Evolutionary conservation across 1,140 invertebrate species (phyloP).

Genomic region (Spodoptera litura): DNA sequence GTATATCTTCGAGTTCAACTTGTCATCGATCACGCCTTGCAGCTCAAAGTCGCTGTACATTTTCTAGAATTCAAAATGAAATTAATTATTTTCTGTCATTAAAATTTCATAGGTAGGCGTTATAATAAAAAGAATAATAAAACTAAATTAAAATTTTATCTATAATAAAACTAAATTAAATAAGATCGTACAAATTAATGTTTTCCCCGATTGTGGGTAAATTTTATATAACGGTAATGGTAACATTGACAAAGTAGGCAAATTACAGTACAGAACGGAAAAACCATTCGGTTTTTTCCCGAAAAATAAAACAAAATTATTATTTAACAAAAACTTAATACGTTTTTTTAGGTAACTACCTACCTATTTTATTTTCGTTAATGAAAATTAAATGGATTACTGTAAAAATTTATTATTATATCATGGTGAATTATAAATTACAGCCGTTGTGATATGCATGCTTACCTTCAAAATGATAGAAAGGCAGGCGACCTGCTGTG

Average conservation of each 20-base stretch:
- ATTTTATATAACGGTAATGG: background rate
- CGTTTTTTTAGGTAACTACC: no score
- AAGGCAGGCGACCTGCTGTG: slow-evolving; percentile 98
- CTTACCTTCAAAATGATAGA: slow-evolving; percentile 97
- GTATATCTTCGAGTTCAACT: slow-evolving; percentile 98
- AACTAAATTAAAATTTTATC: background rate
- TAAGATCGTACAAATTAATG: no score
- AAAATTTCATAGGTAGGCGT: background rate
- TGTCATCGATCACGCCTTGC: slow-evolving; percentile 99
- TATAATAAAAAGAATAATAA: no score
- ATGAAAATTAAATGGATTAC: background rate
- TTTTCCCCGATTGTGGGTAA: background rate
- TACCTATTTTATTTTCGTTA: background rate
- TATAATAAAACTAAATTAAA: no score
- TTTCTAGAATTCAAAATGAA: slow-evolving; percentile 89
- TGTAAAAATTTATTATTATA: background rate
- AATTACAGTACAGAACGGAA: no score
- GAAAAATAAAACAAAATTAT: no score
- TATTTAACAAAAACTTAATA: no score
- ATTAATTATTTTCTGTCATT: background rate
- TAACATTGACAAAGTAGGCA: background rate
- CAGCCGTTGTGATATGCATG: background rate
- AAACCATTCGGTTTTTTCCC: background rate
- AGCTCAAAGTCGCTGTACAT: slow-evolving; percentile 99
- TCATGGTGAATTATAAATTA: no score